These are phyloP conservation scores for Lysandra coridon DNA, from an alignment of 2,888 invertebrate species.

Conservation along the genomic window DNA sequence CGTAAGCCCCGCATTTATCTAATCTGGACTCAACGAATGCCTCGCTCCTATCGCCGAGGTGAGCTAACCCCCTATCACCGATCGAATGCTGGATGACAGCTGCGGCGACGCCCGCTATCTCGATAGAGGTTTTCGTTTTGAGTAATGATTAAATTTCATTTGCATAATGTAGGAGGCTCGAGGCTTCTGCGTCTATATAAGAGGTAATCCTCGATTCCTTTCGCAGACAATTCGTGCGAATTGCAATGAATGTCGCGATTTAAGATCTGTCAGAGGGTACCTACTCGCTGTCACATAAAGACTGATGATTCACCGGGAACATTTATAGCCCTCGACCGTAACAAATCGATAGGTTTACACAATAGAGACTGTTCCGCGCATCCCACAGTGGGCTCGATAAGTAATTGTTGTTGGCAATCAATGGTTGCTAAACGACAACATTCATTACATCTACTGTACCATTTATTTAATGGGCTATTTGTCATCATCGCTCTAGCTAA, in stretches of 20 bases:
- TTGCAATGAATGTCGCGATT: background rate
- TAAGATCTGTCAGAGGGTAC: conserved; percentile 13
- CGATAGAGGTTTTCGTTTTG: background rate
- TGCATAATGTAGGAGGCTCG: background rate
- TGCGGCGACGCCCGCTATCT: conserved; percentile 31
- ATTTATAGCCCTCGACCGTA: conserved; percentile 24
- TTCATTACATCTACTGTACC: background rate
- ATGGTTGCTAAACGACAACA: conserved; percentile 17
- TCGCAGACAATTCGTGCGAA: background rate
- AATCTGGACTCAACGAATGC: conserved; percentile 73
- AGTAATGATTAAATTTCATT: conserved; percentile 14
- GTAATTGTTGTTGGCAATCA: conserved; percentile 18
- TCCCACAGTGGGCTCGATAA: conserved; percentile 24
- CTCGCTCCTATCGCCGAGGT: conserved; percentile 58
- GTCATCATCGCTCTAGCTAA: background rate
- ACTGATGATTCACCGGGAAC: conserved; percentile 5
- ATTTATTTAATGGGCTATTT: background rate
- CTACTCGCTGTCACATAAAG: conserved; percentile 24
- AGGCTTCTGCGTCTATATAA: background rate
- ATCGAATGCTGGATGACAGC: conserved; percentile 35
- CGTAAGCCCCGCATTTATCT: conserved; percentile 67
- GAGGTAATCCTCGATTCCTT: background rate
- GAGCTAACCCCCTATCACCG: conserved; percentile 43
- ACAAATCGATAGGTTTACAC: conserved; percentile 16
- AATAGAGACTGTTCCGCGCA: conserved; percentile 24